These are phyloP conservation scores for Clytia hemisphaerica DNA, from an alignment of 30 jellyfish, hydroid and myxozoan genomes.

Conservation along the genomic window DNA sequence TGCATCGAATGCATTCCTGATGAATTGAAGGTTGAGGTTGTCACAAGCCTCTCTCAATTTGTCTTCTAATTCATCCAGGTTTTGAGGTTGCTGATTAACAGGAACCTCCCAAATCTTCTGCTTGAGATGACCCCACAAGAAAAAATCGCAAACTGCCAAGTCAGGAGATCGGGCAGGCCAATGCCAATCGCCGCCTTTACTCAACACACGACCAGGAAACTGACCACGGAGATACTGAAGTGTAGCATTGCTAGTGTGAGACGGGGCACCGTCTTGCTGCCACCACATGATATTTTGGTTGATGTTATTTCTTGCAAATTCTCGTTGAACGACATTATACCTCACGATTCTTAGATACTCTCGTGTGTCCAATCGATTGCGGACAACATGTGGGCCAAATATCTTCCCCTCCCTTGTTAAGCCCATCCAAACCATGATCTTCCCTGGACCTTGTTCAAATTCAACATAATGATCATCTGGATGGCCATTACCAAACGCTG, in stretches of 20 bases:
- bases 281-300: neutral
- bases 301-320: neutral
- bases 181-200: neutral
- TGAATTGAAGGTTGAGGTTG: neutral
- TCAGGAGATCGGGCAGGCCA: constrained; percentile 10
- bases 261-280: constrained; percentile 12
- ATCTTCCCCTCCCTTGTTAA: neutral
- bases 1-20: too few species aligned
- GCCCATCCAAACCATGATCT: constrained; percentile 4
- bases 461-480: too few species aligned
- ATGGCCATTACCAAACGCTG: neutral
- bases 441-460: constrained; percentile 13
- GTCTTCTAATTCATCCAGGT: too few species aligned
- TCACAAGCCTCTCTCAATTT: neutral
- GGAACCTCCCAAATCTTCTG: neutral
- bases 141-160: constrained; percentile 7
- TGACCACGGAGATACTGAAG: neutral
- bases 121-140: constrained; percentile 5
- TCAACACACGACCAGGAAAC: neutral
- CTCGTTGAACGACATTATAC: neutral
- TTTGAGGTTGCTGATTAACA: neutral
- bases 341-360: constrained; percentile 1
- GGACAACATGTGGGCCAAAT: constrained; percentile 6
- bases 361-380: neutral
- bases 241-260: too few species aligned